Conservation (phyloP, 2,113 vertebrate species). For the Pygoscelis antarcticus region DNA sequence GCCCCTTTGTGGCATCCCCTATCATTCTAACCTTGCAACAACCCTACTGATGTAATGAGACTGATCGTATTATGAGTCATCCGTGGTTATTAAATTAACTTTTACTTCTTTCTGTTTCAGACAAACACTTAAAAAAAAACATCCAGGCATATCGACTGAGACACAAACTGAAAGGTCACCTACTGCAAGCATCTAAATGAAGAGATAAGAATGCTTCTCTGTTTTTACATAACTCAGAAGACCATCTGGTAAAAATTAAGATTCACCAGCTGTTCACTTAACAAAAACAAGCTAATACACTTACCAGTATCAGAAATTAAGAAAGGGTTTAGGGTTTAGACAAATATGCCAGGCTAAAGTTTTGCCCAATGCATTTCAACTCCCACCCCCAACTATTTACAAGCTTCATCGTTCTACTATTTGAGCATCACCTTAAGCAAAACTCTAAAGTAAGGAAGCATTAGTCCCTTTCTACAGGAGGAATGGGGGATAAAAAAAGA, state of each 20-base stretch:
- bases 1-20: neutral
- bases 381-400: neutral
- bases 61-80: slow-evolving; percentile 42
- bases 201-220: slow-evolving; percentile 9
- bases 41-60: neutral
- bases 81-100: slow-evolving; percentile 21
- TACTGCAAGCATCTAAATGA: slow-evolving; percentile 3
- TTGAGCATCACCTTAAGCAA: neutral
- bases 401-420: neutral
- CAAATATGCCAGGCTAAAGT: neutral
- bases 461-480: neutral
- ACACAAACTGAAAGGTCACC: slow-evolving; percentile 35
- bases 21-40: neutral
- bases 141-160: neutral
- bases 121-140: neutral
- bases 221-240: neutral
- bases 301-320: neutral
- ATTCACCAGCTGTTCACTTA: neutral
- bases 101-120: slow-evolving; percentile 47
- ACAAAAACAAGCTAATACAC: slow-evolving; percentile 8
- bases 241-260: slow-evolving; percentile 39
- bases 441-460: neutral
- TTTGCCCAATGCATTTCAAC: neutral
- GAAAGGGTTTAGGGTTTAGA: neutral
- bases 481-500: neutral